Evolutionary conservation across 2,113 vertebrate species (phyloP), one percentile per base, ranked within the genome.

Genomic region (Limanda limanda): DNA sequence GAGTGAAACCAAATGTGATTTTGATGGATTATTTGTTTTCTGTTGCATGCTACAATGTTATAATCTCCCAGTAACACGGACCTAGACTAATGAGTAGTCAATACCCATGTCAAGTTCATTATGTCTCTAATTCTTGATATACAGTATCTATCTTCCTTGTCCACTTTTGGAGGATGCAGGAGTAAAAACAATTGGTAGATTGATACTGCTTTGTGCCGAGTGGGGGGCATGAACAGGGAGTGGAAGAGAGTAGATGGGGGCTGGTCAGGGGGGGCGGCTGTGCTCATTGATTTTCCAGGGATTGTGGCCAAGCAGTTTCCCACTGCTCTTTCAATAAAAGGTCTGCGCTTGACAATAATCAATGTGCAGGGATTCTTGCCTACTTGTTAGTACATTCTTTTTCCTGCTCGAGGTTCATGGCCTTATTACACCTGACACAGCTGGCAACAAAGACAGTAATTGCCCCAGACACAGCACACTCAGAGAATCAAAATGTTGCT

Each of bases 261-360:
- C 57, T 71, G 67, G 56, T 77, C 58, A n/a, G 47, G 67, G 42
- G 42, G 57, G 66, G 57, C 25, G 55, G 60, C 61, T 56, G 18
- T 69, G 23, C 59, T 72, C 21, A 87, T 91, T 86, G 89, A 90
- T 91, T 91, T 86, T 86, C 73, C 75, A 55, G 52, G 73, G 81
- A 84, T 76, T 61, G 74, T 58, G 55, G 83, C 68, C 67, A 76
- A 77, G 84, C 63, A 72, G 59, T 67, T 81, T 85, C 83, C 60
- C 24, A 25, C 77, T 69, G 55, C 75, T 65, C 31, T 59, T 70
- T 52, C 69, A 72, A 74, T 88, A 79, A 71, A 91, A 86, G 68
- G 70, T 73, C 79, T 56, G 73, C 62, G 75, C 64, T 76, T 68
- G 72, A 82, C 35, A 86, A 81, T 67, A 88, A 89, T 89, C 84